Base-by-base conservation (phyloP, 2,888 invertebrate species). In the Lepidocyrtoides sp. region DNA sequence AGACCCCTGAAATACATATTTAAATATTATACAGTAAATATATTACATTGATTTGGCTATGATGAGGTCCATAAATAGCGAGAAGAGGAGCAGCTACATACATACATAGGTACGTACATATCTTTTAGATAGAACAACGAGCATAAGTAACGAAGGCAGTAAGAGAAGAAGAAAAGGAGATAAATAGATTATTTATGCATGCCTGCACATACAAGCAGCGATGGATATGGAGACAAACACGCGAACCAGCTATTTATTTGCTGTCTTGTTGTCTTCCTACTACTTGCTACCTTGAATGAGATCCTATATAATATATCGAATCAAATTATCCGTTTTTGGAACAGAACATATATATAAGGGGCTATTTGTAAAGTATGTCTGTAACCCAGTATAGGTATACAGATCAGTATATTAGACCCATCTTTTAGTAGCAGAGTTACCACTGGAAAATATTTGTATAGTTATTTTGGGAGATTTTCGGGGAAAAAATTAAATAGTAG, bases 11-110 rank as follows among this genome's bases (percentile, higher is more conserved):
- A n/a, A n/a, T n/a, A n/a, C n/a, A n/a, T n/a, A n/a, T n/a, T n/a
- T n/a, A n/a, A 36, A 36, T 36, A 36, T 5, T 54, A 17, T 17
- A 7, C 20, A 17, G 77, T 87, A 60, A 60, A 87, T n/a, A 8
- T 36, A 36, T 36, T 5, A 8, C 8, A 5, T 36, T 3, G 4
- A 36, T 36, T 3, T 36, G 36, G 36, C 8, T 4, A 48, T 12
- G 48, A 48, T 72, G 81, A 81, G 88, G 29, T 88, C 88, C 88
- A 88, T 66, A 88, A 81, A 88, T 88, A 88, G 88, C 41, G 14
- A 12, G 12, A 8, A 5, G 7, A 48, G 7, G 12, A 8, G 48
- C 48, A 48, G 48, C 48, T 12, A 12, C 48, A 48, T 48, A n/a
- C n/a, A n/a, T n/a, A n/a, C n/a, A n/a, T n/a, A n/a, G n/a, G n/a